Evolutionary conservation across 2,888 invertebrate genomes (phyloP).

Genomic region (Xylota segnis): DNA sequence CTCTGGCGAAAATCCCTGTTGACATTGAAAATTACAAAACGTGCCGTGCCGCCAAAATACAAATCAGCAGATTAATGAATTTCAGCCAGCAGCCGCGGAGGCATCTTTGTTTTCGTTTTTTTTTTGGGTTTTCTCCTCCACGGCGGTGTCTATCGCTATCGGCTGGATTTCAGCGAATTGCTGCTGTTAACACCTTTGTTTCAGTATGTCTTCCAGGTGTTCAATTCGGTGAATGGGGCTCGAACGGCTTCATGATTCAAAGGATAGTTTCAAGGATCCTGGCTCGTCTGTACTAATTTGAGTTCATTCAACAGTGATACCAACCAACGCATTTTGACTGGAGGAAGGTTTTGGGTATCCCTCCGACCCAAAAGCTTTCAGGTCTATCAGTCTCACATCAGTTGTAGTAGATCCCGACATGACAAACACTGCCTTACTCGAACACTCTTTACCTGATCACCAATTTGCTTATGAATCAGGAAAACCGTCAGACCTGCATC

Average conservation of each 20-base stretch:
- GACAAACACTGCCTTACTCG: too few relatives aligned
- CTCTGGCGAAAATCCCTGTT: slow-evolving; percentile 73
- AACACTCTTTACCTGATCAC: too few relatives aligned
- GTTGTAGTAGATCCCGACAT: too few relatives aligned
- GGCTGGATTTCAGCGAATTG: neutral
- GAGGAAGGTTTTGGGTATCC: too few relatives aligned
- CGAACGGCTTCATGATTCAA: neutral
- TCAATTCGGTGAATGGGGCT: neutral
- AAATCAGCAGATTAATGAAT: slow-evolving; percentile 75
- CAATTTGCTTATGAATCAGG: too few relatives aligned
- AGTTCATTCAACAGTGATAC: too few relatives aligned
- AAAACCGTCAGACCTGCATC: too few relatives aligned
- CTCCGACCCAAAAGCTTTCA: too few relatives aligned
- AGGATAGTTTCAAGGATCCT: neutral
- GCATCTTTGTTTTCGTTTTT: slow-evolving; percentile 35
- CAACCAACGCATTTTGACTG: too few relatives aligned
- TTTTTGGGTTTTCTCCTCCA: neutral
- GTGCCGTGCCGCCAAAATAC: slow-evolving; percentile 74
- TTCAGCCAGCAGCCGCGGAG: slow-evolving; percentile 17
- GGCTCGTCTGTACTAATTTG: too few relatives aligned
- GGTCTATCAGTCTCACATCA: too few relatives aligned
- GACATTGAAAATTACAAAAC: slow-evolving; percentile 77
- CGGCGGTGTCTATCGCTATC: neutral
- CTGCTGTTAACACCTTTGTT: slow-evolving; percentile 6
- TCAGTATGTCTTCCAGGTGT: neutral